Evolutionary conservation across 1,140 invertebrate species (phyloP).

Genomic region (Drosophila persimilis): DNA sequence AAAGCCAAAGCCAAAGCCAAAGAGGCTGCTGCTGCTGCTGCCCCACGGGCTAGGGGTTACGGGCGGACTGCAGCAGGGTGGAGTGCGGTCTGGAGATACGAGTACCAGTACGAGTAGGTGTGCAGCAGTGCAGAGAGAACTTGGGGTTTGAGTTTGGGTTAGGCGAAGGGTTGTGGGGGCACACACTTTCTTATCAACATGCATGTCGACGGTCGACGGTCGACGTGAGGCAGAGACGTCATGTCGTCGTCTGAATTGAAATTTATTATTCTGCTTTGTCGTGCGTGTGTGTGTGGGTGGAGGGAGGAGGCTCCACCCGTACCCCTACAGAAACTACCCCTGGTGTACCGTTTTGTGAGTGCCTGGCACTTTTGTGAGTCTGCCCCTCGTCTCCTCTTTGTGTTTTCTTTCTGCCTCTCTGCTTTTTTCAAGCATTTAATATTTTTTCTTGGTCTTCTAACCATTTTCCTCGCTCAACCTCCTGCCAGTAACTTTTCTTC

Average conservation of each 20-base stretch:
- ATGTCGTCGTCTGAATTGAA: constrained; percentile 72
- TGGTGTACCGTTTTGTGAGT: constrained; percentile 35
- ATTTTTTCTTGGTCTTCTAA: constrained; percentile 39
- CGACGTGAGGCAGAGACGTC: constrained; percentile 60
- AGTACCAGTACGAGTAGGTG: neutral
- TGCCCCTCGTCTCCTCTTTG: constrained; percentile 3
- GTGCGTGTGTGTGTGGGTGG: constrained; percentile 50
- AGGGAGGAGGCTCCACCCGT: too few species aligned
- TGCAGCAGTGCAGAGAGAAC: constrained; percentile 2
- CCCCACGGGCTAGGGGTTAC: constrained; percentile 1
- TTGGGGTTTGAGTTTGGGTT: constrained; percentile 6
- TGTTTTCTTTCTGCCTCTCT: neutral
- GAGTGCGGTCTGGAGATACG: too few species aligned
- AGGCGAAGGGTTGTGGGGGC: constrained; percentile 21
- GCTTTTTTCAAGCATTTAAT: constrained; percentile 43
- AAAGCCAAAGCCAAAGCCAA: constrained; percentile 29
- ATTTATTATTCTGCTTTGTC: constrained; percentile 81
- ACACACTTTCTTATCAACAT: constrained; percentile 68
- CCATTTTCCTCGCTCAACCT: constrained; percentile 9
- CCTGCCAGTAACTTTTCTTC: constrained; percentile 21
- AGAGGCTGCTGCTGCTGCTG: constrained; percentile 13
- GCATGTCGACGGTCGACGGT: constrained; percentile 34
- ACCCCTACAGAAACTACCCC: neutral
- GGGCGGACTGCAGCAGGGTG: neutral
- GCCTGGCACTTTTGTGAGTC: constrained; percentile 46